A percentile compares a stretch with the other conserved stretches of the same genome.
These are phyloP conservation scores for Bruchidius siliquastri DNA, from an alignment of 2,888 invertebrate species.

Conservation along the genomic window DNA sequence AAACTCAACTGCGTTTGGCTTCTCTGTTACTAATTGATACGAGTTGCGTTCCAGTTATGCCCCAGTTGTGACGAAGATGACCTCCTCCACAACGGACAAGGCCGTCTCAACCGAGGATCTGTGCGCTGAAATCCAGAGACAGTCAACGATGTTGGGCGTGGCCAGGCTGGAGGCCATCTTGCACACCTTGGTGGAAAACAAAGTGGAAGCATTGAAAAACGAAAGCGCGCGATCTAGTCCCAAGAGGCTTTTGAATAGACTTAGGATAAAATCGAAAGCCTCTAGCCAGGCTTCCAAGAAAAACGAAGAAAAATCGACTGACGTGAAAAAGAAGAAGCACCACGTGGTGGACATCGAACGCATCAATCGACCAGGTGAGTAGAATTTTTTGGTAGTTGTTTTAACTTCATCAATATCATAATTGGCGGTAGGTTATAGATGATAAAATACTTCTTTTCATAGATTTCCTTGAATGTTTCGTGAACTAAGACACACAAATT, in stretches of 20 bases:
- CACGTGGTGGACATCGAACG: constrained; percentile 16
- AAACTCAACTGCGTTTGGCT: too few species aligned
- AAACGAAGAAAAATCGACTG: constrained; percentile 16
- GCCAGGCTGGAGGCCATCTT: constrained; percentile 65
- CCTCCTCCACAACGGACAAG: constrained; percentile 55
- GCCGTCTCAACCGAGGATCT: constrained; percentile 66
- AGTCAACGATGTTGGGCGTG: constrained; percentile 49
- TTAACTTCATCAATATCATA: too few species aligned
- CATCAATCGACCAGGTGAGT: constrained; percentile 22
- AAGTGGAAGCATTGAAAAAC: constrained; percentile 59
- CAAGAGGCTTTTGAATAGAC: constrained; percentile 39
- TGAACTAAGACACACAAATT: too few species aligned
- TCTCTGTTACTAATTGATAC: too few species aligned
- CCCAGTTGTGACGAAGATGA: neutral
- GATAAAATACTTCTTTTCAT: too few species aligned
- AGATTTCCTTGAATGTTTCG: too few species aligned
- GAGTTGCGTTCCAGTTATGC: neutral
- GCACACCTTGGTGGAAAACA: constrained; percentile 66
- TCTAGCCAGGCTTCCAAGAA: constrained; percentile 8
- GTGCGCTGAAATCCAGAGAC: constrained; percentile 26
- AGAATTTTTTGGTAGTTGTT: too few species aligned
- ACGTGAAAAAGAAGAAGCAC: constrained; percentile 1
- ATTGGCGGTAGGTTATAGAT: too few species aligned
- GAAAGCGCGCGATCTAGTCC: constrained; percentile 47
- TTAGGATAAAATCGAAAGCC: constrained; percentile 23